Base-by-base conservation (phyloP, 1,140 invertebrate species). In the Drusus annulatus region DNA sequence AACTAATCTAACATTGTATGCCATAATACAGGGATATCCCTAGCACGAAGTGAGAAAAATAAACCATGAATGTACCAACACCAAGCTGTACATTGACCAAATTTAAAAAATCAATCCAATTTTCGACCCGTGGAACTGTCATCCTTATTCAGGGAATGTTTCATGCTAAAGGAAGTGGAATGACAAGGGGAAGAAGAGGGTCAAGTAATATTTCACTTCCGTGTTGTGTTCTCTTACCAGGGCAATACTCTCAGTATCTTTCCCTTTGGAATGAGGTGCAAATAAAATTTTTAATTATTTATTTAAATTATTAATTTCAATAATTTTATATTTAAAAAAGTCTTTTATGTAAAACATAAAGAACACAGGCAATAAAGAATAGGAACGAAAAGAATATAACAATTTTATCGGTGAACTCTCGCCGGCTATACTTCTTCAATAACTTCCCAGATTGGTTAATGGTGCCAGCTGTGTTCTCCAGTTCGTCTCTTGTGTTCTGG, bases 361-460 rank as follows among this genome's bases (percentile, higher is more conserved):
- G 91, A 52, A 97, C 96, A 85, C 96, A 97, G 8, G 94, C 95
- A 79, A 98, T 91, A 87, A 99, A 99, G 90, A 99, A 98, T 2
- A 93, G 90, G 86, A 99, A 95, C 62, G 96, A 97, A 85, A 99
- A 93, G 79, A 96, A 93, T 80, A 99, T 93, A 0, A 99, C 90
- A 60, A 97, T 92, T 92, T 98, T 98, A 86, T 99, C 98, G 0
- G 98, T 99, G 73, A 97, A 94, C 90, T 99, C 97, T 31, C 98
- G 89, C 82, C 97, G 90, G 2, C 96, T 96, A 89, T 98, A 99
- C 91, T 99, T 99, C 21, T 95, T 96, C 51, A 99, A 88, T 2
- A 99, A 90, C 88, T 97, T 97, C 78, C 94, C 94, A 0, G 97
- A 97, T 85, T 97, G 96, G 15, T 93, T 91, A 83, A 99, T 97